Base-by-base conservation (phyloP, 2,888 invertebrate genomes). In the Linnaemya tessellans region DNA sequence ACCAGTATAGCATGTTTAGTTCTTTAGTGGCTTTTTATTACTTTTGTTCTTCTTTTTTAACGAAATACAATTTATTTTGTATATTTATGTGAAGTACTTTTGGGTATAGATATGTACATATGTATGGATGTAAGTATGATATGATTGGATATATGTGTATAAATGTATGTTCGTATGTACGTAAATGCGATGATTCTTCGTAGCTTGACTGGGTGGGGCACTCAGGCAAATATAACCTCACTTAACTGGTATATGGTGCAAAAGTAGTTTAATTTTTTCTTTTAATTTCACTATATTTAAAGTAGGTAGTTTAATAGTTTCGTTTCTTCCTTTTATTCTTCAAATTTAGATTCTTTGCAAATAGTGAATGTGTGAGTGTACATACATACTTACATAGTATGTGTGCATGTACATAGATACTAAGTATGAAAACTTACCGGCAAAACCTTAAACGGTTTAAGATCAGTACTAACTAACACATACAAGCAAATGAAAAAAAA, bases 151-250 rank as follows among this genome's bases (percentile, higher is more conserved):
- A n/a, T 65, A 56, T 64, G 18, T 38, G 58, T 64, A 25, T n/a
- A 70, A 70, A 74, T 81, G 68, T 70, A 30, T 5, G 5, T 30
- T 3, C 30, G 30, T 30, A 30, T 30, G 30, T 30, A 30, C 30
- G 30, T 30, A 30, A 78, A 85, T 65, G 79, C 79, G 85, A 75
- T 79, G 75, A 73, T 82, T 85, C 74, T 85, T 85, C 82, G 79
- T 82, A 80, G 82, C 82, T 85, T 71, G 79, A 82, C 75, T 85
- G 85, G 85, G 85, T 85, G 85, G 85, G 85, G 85, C 85, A 82
- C 82, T 85, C 85, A 74, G 75, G 60, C 58, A 79, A 74, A 75
- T 85, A 80, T 85, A 85, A 85, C 82, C 85, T 85, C 79, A 85
- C 85, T 81, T 84, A 79, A 58, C 67, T 80, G 60, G 43, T 73